A percentile compares a stretch with the other conserved stretches of the same genome.
These are phyloP conservation scores for Zoanthus gigantus DNA, from an alignment of 92 coral and sea anemone genomes.

Conservation along the genomic window DNA sequence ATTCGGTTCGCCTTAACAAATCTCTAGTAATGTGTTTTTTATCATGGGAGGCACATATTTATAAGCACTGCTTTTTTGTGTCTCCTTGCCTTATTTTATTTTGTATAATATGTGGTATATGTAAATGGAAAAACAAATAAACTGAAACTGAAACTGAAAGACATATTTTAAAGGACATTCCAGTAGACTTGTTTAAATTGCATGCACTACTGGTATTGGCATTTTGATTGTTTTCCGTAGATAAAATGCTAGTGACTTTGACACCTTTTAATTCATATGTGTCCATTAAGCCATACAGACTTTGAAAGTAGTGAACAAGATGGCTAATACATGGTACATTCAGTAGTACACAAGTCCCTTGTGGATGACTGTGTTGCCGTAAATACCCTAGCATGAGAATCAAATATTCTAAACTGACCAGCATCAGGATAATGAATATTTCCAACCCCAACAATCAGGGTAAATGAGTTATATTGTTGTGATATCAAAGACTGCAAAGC, in stretches of 20 bases:
- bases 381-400: slow-evolving; percentile 27
- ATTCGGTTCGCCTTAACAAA: too few relatives aligned
- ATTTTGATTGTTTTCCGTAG: slow-evolving; percentile 25
- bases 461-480: slow-evolving; percentile 43
- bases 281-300: slow-evolving; percentile 28
- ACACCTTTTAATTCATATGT: slow-evolving; percentile 30
- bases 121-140: too few relatives aligned
- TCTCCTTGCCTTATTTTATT: too few relatives aligned
- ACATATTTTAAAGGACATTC: neutral
- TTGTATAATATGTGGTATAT: too few relatives aligned
- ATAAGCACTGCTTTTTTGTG: too few relatives aligned
- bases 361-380: slow-evolving; percentile 22
- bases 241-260: slow-evolving; percentile 9
- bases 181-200: slow-evolving; percentile 1
- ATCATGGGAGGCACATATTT: too few relatives aligned
- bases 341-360: slow-evolving; percentile 24
- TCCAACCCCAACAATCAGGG: slow-evolving; percentile 44
- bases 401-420: slow-evolving; percentile 15
- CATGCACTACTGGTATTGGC: neutral
- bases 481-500: slow-evolving; percentile 55
- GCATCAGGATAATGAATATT: slow-evolving; percentile 23
- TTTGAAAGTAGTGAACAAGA: slow-evolving; percentile 32
- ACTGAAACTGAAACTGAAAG: too few relatives aligned
- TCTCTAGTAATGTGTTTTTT: too few relatives aligned
- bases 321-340: slow-evolving; percentile 10